Conservation (phyloP, 2,888 invertebrate genomes). For the Drosophila buzzatii region DNA sequence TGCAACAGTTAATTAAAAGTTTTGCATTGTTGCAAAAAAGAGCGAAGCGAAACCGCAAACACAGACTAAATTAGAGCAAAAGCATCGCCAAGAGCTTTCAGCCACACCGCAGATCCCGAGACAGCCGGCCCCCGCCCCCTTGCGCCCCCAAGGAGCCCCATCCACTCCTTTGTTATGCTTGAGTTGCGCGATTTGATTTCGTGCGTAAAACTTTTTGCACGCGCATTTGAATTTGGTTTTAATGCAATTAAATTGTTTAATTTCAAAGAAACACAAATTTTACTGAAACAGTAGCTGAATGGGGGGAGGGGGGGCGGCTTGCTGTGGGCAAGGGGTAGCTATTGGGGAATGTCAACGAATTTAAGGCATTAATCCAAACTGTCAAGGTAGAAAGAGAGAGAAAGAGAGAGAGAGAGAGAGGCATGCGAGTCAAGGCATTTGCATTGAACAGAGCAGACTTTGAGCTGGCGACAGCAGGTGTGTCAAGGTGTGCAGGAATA, state of each 20-base stretch:
- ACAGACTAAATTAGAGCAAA: conserved; percentile 70
- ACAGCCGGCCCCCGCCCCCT: background rate
- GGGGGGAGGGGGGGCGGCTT: background rate
- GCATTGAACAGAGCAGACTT: background rate
- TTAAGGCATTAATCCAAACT: conserved; percentile 4
- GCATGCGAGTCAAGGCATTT: background rate
- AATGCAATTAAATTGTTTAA: conserved; percentile 80
- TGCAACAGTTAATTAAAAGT: conserved; percentile 80
- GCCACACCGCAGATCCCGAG: background rate
- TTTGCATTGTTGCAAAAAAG: conserved; percentile 62
- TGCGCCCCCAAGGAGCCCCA: background rate
- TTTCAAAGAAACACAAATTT: conserved; percentile 69
- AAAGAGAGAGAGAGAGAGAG: no score
- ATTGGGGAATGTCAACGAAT: background rate
- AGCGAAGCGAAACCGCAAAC: conserved; percentile 74
- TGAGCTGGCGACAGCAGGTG: background rate
- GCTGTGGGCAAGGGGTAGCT: background rate
- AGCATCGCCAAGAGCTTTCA: conserved; percentile 11
- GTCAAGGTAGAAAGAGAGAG: background rate
- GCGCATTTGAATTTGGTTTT: conserved; percentile 75
- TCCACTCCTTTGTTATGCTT: conserved; percentile 48
- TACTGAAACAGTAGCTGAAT: background rate
- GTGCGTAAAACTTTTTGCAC: conserved; percentile 75
- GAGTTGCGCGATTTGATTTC: conserved; percentile 74
- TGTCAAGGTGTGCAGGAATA: background rate